Base-by-base conservation (phyloP, 2,797 vertebrate species). In the Mustela erminea region DNA sequence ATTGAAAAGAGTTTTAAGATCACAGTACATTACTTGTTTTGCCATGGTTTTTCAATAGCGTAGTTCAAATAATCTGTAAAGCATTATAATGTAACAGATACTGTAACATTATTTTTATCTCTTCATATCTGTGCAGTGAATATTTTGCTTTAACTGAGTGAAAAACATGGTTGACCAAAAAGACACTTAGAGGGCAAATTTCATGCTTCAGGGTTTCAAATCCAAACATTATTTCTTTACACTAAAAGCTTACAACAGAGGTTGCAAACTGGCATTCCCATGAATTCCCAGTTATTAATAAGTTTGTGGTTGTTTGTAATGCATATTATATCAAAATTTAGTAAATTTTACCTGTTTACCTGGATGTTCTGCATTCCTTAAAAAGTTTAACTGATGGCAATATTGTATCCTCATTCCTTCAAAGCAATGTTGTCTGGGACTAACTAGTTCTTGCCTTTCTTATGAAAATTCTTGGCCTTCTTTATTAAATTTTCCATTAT, bases 1-100 rank as follows among this genome's bases (percentile, higher is more conserved):
- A 46, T n/a, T 54, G n/a, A 90, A 86, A 81, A 87, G 6, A 90
- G 25, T 77, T 86, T 92, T 38, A 83, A 90, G 66, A 78, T 81
- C 23, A 74, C 4, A 56, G 18, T 62, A 49, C 23, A 23, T 94
- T 96, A 90, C 20, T 96, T 84, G 9, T 49, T 85, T 83, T 89
- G 13, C 2, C 20, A 77, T 54, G 1, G 2, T 75, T 97, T 90
- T 78, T 9, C 41, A 91, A 27, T 62, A 8, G 2, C 3, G 2
- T 66, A n/a, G 17, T 18, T 90, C 35, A 90, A 70, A 41, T 58
- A 72, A 35, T 77, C 12, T 81, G 9, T 56, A 77, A 56, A 43
- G 1, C 27, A 35, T 80, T 78, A 27, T 43, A 68, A 38, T 56
- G 18, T 18, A 70, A 35, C 0, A 29, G 29, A 84, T 66, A 35